Evolutionary conservation across 1,140 invertebrate genomes (phyloP).

Genomic region (Muscidifurax raptorellus): DNA sequence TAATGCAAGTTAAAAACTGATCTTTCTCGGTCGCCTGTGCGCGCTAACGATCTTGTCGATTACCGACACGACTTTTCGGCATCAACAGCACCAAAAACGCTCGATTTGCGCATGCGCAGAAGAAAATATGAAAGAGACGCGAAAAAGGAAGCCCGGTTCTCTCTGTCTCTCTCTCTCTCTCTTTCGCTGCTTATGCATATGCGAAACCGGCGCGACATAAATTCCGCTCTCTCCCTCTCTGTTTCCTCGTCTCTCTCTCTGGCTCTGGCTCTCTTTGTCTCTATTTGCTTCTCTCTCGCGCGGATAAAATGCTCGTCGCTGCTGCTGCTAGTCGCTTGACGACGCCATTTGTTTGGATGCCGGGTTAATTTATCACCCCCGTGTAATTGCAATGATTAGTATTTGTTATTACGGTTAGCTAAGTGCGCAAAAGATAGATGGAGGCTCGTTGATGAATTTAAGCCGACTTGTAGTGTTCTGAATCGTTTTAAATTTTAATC

Average conservation of each 20-base stretch:
- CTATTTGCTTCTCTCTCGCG: conserved; percentile 9
- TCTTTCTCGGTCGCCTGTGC: not conserved
- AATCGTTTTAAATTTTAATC: not conserved
- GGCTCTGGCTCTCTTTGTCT: not conserved
- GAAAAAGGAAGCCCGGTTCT: not conserved
- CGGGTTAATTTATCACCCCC: not conserved
- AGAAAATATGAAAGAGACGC: conserved; percentile 2
- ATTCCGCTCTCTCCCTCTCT: not conserved
- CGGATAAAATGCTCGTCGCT: not conserved
- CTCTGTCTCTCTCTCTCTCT: not conserved
- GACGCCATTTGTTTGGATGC: not conserved
- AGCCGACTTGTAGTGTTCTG: too few relatives aligned
- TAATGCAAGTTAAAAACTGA: conserved; percentile 29
- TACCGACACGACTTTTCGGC: not conserved
- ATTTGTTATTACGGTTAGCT: not conserved
- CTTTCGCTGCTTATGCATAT: conserved; percentile 17
- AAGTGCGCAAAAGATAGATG: not conserved
- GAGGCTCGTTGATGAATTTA: not conserved
- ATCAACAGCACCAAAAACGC: not conserved
- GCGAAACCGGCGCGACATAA: conserved; percentile 34
- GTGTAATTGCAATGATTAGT: not conserved
- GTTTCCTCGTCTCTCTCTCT: not conserved
- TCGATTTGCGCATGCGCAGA: not conserved
- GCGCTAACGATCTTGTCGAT: conserved; percentile 24
- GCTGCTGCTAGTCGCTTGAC: not conserved